These are phyloP conservation scores for Drosophila helvetica DNA, from an alignment of 2,888 invertebrate species.

Conservation along the genomic window DNA sequence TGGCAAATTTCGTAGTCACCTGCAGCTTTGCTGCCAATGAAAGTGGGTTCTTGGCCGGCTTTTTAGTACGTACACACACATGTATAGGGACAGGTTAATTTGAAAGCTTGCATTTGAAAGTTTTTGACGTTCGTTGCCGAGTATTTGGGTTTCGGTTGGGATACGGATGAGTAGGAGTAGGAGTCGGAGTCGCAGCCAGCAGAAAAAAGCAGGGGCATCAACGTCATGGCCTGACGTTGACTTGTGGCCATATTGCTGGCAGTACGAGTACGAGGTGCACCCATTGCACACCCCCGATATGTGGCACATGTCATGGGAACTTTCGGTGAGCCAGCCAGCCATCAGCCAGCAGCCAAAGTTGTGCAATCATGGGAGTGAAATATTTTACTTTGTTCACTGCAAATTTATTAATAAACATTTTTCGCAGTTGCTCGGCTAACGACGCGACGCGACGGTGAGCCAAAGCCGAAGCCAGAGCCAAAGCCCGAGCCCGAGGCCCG, in stretches of 20 bases:
- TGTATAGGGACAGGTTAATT: conserved; percentile 54
- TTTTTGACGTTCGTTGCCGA: conserved; percentile 59
- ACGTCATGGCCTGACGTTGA: conserved; percentile 57
- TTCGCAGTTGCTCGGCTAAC: conserved; percentile 13
- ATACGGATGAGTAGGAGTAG: not conserved
- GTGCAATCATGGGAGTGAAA: conserved; percentile 75
- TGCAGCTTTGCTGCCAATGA: conserved; percentile 13
- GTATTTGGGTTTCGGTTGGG: not conserved
- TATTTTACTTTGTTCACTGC: conserved; percentile 71
- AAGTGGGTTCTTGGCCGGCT: conserved; percentile 32
- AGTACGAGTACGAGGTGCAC: conserved; percentile 34
- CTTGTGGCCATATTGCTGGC: conserved; percentile 58
- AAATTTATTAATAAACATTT: conserved; percentile 72
- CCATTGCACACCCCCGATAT: conserved; percentile 32
- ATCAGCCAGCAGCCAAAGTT: conserved; percentile 57
- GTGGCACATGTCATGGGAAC: conserved; percentile 74
- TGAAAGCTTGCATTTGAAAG: conserved; percentile 72
- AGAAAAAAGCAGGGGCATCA: conserved; percentile 20
- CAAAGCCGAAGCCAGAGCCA: not conserved
- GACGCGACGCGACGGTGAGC: not conserved
- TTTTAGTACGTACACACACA: conserved; percentile 35
- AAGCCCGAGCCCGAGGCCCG: not conserved
- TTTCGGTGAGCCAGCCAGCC: conserved; percentile 55
- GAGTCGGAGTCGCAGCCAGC: conserved; percentile 6
- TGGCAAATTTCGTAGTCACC: conserved; percentile 5